A percentile compares a stretch with the other conserved stretches of the same genome.
These are phyloP conservation scores for Malacoraja senta DNA, from an alignment of 2,797 vertebrate genomes.

Conservation along the genomic window DNA sequence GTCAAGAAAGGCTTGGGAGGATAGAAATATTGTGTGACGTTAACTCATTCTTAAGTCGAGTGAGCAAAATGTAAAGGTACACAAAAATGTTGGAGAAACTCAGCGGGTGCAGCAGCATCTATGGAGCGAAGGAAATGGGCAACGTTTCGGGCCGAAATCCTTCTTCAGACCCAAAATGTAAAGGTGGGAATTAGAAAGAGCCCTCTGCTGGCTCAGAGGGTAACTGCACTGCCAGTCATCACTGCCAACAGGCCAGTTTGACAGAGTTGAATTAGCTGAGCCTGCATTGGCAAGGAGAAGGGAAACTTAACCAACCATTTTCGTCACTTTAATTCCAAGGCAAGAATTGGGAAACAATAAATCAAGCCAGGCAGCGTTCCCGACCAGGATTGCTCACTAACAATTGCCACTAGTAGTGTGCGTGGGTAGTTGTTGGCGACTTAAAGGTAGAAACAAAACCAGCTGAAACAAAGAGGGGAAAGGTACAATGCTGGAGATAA, in stretches of 20 bases:
- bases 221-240: not conserved
- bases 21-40: too few relatives aligned
- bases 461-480: constrained; percentile 23
- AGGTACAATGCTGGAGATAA: not conserved
- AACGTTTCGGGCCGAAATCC: too few relatives aligned
- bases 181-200: not conserved
- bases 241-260: not conserved
- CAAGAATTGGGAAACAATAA: not conserved
- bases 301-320: not conserved
- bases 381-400: not conserved
- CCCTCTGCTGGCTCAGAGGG: not conserved
- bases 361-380: not conserved
- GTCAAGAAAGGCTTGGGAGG: too few relatives aligned
- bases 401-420: not conserved
- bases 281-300: not conserved
- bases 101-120: too few relatives aligned
- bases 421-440: constrained; percentile 5
- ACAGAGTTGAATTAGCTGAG: not conserved
- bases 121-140: too few relatives aligned
- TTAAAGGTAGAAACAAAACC: constrained; percentile 13
- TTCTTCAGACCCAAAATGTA: too few relatives aligned
- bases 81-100: too few relatives aligned
- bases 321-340: not conserved
- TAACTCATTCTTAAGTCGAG: too few relatives aligned
- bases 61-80: too few relatives aligned